These are phyloP conservation scores for Ciconia stormi DNA, from an alignment of 2,113 vertebrate genomes.

Conservation along the genomic window DNA sequence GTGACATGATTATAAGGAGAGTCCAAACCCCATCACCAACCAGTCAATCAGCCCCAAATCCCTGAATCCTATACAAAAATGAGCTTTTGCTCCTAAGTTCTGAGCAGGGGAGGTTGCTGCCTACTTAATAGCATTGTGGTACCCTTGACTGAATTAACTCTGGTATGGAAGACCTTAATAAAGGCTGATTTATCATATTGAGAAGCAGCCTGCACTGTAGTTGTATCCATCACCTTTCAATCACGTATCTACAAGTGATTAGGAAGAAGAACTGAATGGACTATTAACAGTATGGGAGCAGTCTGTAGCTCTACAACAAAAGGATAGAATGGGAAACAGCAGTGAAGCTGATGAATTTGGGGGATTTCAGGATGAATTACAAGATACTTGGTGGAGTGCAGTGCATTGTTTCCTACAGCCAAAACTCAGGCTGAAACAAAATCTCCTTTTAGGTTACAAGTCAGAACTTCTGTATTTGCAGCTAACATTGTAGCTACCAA, in stretches of 20 bases:
- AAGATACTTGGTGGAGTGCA: not conserved
- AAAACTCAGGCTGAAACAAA: not conserved
- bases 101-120: not conserved
- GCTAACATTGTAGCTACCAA: not conserved
- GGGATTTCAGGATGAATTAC: not conserved
- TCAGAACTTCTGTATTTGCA: not conserved
- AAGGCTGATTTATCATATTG: not conserved
- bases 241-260: not conserved
- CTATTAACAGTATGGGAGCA: not conserved
- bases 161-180: not conserved
- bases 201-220: not conserved
- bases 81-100: not conserved
- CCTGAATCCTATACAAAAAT: not conserved
- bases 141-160: not conserved
- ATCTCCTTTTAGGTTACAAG: not conserved
- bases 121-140: not conserved
- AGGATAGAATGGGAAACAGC: not conserved
- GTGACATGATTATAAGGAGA: not conserved
- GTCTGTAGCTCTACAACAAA: not conserved
- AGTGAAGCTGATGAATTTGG: not conserved
- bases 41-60: not conserved
- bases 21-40: not conserved
- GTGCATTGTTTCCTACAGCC: not conserved
- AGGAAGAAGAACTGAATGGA: not conserved
- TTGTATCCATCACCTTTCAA: not conserved